Conservation (phyloP, 2,888 invertebrate species). For the Drymonia ruficornis region DNA sequence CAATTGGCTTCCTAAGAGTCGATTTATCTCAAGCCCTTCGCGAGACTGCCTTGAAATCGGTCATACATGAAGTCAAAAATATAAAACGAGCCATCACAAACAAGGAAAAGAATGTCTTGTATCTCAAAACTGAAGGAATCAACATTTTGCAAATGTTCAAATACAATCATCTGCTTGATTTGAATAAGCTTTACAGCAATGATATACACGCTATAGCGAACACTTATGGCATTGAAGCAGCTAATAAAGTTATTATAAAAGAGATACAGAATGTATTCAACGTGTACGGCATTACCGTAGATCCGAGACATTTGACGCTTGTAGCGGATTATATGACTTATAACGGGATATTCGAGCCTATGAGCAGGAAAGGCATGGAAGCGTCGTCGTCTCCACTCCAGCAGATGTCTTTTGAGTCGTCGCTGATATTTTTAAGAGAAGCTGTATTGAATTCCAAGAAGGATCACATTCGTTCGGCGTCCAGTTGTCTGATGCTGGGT, state of each 20-base stretch:
- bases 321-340: conserved; percentile 99
- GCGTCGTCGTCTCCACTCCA: conserved; percentile 96
- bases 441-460: conserved; percentile 89
- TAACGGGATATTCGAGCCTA: conserved; percentile 94
- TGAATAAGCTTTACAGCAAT: conserved; percentile 95
- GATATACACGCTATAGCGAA: conserved; percentile 96
- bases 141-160: conserved; percentile 96
- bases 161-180: conserved; percentile 90
- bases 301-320: conserved; percentile 95
- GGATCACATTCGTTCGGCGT: conserved; percentile 93
- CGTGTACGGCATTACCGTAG: conserved; percentile 98
- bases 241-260: conserved; percentile 94
- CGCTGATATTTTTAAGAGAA: conserved; percentile 92
- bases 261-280: conserved; percentile 98
- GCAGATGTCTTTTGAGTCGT: conserved; percentile 99
- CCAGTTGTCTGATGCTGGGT: conserved; percentile 94
- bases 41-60: conserved; percentile 88
- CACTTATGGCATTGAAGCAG: conserved; percentile 98
- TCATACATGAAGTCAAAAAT: conserved; percentile 91
- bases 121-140: conserved; percentile 97
- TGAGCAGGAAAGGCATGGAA: conserved; percentile 96
- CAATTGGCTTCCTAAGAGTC: conserved; percentile 78
- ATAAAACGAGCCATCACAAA: conserved; percentile 95
- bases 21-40: conserved; percentile 91
- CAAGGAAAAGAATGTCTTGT: conserved; percentile 85